Base-by-base conservation (phyloP, 2,888 invertebrate genomes). In the Clitarchus hookeri region DNA sequence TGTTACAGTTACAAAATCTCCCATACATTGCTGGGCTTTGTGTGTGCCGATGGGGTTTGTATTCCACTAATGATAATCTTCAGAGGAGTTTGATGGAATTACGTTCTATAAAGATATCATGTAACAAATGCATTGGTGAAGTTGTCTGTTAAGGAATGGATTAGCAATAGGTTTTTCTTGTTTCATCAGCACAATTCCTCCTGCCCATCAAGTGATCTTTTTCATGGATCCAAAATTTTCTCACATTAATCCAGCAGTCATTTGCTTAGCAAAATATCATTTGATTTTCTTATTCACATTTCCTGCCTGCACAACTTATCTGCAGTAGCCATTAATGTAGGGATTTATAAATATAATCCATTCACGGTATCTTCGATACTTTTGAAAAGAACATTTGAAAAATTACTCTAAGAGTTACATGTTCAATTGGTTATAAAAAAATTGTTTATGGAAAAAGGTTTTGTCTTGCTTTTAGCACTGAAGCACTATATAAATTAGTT, bases 1-100 rank as follows among this genome's bases (percentile, higher is more conserved):
- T n/a, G 25, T 13, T 79, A 79, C 13, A 27, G 12, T 27, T 84
- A 84, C 25, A 48, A 48, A 84, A 44, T 53, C 86, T 88, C 88
- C 27, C 87, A 88, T 26, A 89, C 88, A 86, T 86, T 88, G 78
- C 65, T 88, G 83, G 88, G 87, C 65, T 6, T 11, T 88, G 88
- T 85, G 85, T 88, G 82, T 84, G 86, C 86, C 16, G 53, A 87
- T 82, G 85, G 85, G n/a, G 78, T 83, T 26, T 87, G 86, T 25
- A 85, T 86, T 78, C 53, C 65, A 44, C 84, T 53, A 36, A 78
- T 85, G 65, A 85, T 85, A 87, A 65, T 54, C 9, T 84, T 84
- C 23, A 84, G 53, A 84, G 84, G 79, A 12, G 27, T 79, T 19
- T 3, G 79, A 9, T 84, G 23, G 25, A 54, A 23, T 44, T 13